Percentiles rank a stretch among this genome's conserved stretches.
Evolutionary conservation across 2,113 vertebrate genomes (phyloP).

Genomic region (Emydura subglobosa): DNA sequence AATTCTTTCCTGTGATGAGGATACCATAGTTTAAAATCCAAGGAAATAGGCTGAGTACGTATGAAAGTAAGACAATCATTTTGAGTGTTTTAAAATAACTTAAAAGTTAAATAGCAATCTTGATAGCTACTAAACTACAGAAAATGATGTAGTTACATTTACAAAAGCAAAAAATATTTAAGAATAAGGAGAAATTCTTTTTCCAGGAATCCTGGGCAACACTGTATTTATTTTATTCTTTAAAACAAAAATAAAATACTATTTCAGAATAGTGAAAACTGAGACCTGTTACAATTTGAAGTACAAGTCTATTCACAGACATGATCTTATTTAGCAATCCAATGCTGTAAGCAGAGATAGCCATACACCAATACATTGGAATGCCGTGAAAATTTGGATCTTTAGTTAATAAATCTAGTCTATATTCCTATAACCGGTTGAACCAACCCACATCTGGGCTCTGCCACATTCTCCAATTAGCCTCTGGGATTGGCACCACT

Average conservation of each 20-base stretch:
- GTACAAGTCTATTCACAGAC: not conserved
- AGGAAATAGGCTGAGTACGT: not conserved
- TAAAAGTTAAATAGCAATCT: slow-evolving; percentile 7
- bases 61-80: slow-evolving; percentile 19
- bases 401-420: not conserved
- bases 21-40: not conserved
- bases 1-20: not conserved
- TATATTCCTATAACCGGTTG: not conserved
- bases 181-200: not conserved
- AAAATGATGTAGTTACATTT: not conserved
- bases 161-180: not conserved
- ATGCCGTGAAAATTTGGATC: too few species aligned
- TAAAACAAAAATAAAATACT: not conserved
- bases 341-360: not conserved
- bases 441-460: too few species aligned
- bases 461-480: not conserved
- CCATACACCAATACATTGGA: not conserved
- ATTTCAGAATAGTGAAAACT: not conserved
- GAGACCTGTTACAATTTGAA: not conserved
- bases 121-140: not conserved
- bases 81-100: not conserved
- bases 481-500: too few species aligned
- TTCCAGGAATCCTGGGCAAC: not conserved
- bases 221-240: not conserved
- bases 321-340: not conserved